Evolutionary conservation across 2,888 invertebrate genomes (phyloP).

Genomic region (Drosophila sordidapex): DNA sequence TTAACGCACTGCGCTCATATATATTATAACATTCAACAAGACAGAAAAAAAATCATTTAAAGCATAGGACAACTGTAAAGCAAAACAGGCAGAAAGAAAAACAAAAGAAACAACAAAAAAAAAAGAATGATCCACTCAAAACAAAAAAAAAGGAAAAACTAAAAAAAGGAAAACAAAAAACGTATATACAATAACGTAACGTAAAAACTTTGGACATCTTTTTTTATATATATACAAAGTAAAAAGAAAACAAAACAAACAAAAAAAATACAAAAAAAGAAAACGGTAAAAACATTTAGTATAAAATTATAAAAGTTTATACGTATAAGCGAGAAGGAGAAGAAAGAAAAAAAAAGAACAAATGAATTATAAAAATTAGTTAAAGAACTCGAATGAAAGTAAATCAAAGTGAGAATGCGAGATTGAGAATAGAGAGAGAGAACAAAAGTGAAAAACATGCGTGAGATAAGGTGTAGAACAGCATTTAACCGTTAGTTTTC

Average conservation of each 20-base stretch:
- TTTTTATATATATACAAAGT: conserved; percentile 82
- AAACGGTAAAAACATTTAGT: conserved; percentile 76
- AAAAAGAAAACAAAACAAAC: conserved; percentile 47
- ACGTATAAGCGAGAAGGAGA: conserved; percentile 81
- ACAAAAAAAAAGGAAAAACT: conserved; percentile 29
- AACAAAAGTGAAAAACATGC: conserved; percentile 20
- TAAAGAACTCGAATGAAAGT: conserved; percentile 75
- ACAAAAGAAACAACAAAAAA: conserved; percentile 33
- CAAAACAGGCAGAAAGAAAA: conserved; percentile 64
- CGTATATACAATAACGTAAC: conserved; percentile 82
- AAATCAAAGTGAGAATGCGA: conserved; percentile 68
- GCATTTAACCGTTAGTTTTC: conserved; percentile 77
- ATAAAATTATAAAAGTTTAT: conserved; percentile 84
- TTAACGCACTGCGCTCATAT: conserved; percentile 73
- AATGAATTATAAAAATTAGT: conserved; percentile 74
- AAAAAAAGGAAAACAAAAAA: conserved; percentile 58
- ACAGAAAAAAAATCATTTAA: conserved; percentile 72
- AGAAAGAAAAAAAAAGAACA: conserved; percentile 54
- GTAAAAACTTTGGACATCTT: conserved; percentile 82
- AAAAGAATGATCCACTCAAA: conserved; percentile 57
- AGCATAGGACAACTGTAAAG: conserved; percentile 78
- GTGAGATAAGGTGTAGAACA: conserved; percentile 65
- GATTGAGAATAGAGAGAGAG: conserved; percentile 25
- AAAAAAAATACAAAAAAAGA: conserved; percentile 33
- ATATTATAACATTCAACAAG: conserved; percentile 72